phyloP scores from a whole-genome alignment of 2,888 invertebrate genomes.

The Sialis lutaria region DNA sequence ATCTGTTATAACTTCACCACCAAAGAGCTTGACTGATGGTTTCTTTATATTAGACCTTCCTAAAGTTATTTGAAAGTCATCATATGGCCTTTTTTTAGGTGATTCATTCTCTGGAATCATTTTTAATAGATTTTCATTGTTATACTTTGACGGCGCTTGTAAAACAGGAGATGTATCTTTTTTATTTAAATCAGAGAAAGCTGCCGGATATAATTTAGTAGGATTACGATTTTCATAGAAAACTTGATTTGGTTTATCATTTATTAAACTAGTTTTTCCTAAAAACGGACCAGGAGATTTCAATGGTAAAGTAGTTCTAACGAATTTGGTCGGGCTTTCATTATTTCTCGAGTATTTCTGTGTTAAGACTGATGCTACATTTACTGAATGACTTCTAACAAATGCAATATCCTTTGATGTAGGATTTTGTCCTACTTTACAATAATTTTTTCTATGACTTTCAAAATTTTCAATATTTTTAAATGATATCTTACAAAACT shows the following conservation, averaged over 20 bases:
- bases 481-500: slow-evolving; percentile 60
- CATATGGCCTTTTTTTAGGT: not conserved
- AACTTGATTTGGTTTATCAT: slow-evolving; percentile 17
- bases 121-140: not conserved
- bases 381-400: slow-evolving; percentile 25
- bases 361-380: slow-evolving; percentile 26
- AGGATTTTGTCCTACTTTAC: slow-evolving; percentile 38
- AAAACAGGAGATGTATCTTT: not conserved
- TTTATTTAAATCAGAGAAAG: not conserved
- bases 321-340: slow-evolving; percentile 22
- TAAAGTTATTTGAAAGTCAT: slow-evolving; percentile 1
- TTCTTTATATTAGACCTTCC: slow-evolving; percentile 17
- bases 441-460: slow-evolving; percentile 62
- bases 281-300: slow-evolving; percentile 71
- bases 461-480: slow-evolving; percentile 66
- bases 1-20: slow-evolving; percentile 60
- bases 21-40: slow-evolving; percentile 45
- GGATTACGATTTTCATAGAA: slow-evolving; percentile 5
- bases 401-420: slow-evolving; percentile 20
- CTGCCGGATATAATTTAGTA: slow-evolving; percentile 1
- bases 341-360: slow-evolving; percentile 27
- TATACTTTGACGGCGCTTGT: not conserved
- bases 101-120: not conserved
- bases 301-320: slow-evolving; percentile 32
- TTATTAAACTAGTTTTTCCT: slow-evolving; percentile 66